These are phyloP conservation scores for Aegithalos caudatus DNA, from an alignment of 2,113 vertebrate species.

Conservation along the genomic window DNA sequence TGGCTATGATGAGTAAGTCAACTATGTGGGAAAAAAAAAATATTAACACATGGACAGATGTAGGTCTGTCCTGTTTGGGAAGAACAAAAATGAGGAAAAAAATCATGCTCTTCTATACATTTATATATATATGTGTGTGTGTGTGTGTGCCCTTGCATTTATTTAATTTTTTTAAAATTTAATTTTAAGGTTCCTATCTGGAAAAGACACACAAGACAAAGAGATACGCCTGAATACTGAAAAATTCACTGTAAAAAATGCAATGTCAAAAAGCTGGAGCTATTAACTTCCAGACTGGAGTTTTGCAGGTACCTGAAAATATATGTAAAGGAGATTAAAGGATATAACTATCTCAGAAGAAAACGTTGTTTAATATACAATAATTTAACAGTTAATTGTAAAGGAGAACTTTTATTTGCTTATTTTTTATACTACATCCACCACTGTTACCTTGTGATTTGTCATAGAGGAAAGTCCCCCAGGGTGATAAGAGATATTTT, in stretches of 20 bases:
- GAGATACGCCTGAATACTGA: background rate
- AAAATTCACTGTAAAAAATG: background rate
- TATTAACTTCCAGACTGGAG: background rate
- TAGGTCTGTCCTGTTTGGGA: background rate
- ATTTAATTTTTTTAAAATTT: background rate
- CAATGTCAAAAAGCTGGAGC: background rate
- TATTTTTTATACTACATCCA: background rate
- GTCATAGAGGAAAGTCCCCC: background rate
- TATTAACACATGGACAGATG: background rate
- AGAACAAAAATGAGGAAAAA: background rate
- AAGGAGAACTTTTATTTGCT: background rate
- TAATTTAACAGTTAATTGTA: background rate
- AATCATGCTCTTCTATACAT: background rate
- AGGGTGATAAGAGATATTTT: background rate
- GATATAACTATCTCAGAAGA: background rate
- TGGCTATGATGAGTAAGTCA: background rate
- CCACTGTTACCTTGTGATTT: background rate
- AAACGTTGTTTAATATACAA: background rate
- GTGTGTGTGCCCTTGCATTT: fast-evolving
- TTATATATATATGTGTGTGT: fast-evolving
- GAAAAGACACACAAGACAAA: background rate
- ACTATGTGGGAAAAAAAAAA: background rate
- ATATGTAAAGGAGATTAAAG: background rate
- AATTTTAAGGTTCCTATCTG: background rate
- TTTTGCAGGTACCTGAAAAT: background rate